Base-by-base conservation (phyloP, 2,113 vertebrate species). In the Laterallus jamaicensis region DNA sequence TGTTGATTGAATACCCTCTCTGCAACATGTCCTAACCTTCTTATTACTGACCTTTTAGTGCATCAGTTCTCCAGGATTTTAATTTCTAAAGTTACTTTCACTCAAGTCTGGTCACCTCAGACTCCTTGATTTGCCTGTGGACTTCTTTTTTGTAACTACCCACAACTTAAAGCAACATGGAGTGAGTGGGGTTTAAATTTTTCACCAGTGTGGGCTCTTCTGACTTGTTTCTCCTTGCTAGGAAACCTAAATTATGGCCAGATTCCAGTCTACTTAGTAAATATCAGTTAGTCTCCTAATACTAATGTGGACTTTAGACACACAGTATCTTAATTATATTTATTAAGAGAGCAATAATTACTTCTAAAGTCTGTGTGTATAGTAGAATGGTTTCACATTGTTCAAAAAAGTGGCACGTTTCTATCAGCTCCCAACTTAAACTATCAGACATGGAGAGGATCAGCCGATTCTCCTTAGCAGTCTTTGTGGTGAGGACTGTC, bases 391-490 rank as follows among this genome's bases (percentile, higher is more conserved):
- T 67, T 87, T 79, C 17, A 31, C 5, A 5, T 50, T 82, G 13
- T 68, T 85, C 15, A 25, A 11, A 50, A 66, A 56, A 5, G 8
- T 19, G 11, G 2, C 15, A 5, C 56, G 9, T 11, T 68, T 78
- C 28, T 5, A 14, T 52, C 39, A 14, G 0, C 16, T 87, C 54
- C 17, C 6, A 39, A 1, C 8, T 71, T 71, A 63, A 86, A 26
- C 32, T 28, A 1, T 71, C 15, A 26, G 37, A 5, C 29, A 8
- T 1, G 22, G 40, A 66, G 50, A 37, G 0, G 0, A 55, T 17
- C 17, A 11, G 6, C 35, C 9, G 80, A 0, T 82, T 88, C 19
- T 39, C 55, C 37, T 50, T 77, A 25, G 31, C 18, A 81, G 52
- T 5, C 22, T 54, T 35, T 56, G 15, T 79, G 0, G 0, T 28